These are phyloP conservation scores for Kryptolebias marmoratus DNA, from an alignment of 2,113 vertebrate species.

Conservation along the genomic window DNA sequence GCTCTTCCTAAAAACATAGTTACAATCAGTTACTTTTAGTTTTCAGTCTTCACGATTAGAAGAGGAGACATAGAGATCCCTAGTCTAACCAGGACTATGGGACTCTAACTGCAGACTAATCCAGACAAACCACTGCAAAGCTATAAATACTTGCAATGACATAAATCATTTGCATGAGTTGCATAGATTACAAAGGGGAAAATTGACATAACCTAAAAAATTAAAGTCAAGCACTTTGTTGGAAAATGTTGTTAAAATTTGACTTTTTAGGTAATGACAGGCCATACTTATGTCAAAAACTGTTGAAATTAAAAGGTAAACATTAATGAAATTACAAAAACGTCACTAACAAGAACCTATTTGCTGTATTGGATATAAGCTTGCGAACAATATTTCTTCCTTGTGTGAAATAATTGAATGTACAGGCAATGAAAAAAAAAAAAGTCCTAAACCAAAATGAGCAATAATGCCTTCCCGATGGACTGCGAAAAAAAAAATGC, in stretches of 20 bases:
- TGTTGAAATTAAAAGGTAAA: neutral
- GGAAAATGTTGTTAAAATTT: neutral
- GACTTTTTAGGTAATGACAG: neutral
- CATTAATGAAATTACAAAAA: neutral
- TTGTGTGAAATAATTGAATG: slow-evolving; percentile 20
- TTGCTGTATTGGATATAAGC: neutral
- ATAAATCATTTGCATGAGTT: neutral
- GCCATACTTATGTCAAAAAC: neutral
- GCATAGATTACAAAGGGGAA: neutral
- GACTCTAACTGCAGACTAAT: too few species aligned
- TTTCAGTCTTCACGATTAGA: too few species aligned
- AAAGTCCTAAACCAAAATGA: slow-evolving; percentile 25
- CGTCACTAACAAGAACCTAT: neutral
- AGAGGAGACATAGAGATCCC: too few species aligned
- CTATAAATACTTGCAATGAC: too few species aligned
- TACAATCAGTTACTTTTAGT: too few species aligned
- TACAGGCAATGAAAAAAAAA: slow-evolving; percentile 7
- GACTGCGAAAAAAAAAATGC: slow-evolving; percentile 33
- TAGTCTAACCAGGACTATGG: too few species aligned
- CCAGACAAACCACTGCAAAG: too few species aligned
- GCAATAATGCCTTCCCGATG: slow-evolving; percentile 45
- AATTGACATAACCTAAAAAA: neutral
- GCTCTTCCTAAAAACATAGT: too few species aligned
- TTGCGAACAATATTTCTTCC: neutral
- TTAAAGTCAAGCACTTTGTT: neutral